phyloP scores from a whole-genome alignment of 2,113 vertebrate genomes.

The Indicator indicator region DNA sequence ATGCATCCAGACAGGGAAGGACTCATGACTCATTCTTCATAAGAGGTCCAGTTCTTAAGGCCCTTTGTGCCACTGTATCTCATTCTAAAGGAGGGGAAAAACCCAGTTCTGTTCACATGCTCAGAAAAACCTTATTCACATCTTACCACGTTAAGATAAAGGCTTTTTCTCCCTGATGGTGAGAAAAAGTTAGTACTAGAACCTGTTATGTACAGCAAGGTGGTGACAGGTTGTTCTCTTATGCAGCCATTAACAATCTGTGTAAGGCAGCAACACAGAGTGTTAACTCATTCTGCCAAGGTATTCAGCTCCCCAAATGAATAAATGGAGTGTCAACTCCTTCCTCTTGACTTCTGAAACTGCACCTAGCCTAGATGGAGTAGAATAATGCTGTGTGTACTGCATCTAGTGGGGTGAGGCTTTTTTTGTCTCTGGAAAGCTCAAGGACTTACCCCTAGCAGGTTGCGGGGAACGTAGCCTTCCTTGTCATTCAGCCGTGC shows the following conservation, averaged over 20 bases:
- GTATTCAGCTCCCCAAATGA: background rate
- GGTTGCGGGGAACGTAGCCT: conserved; percentile 92
- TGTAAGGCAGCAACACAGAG: background rate
- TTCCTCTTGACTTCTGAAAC: background rate
- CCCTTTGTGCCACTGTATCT: background rate
- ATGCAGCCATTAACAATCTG: background rate
- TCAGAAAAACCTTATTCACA: background rate
- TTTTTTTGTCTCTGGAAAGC: background rate
- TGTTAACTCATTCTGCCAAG: background rate
- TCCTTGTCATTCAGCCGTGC: conserved; percentile 85
- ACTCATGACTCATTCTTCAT: background rate
- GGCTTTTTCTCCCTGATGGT: background rate
- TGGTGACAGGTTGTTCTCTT: background rate
- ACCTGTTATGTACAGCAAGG: background rate
- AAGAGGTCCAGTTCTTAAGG: background rate
- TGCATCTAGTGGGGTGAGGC: rapidly evolving
- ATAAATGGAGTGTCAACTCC: background rate
- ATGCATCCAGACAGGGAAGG: background rate
- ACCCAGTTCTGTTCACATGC: background rate
- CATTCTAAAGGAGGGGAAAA: background rate
- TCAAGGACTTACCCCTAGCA: conserved; percentile 88
- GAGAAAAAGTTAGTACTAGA: background rate
- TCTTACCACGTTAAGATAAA: rapidly evolving
- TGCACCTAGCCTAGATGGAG: background rate
- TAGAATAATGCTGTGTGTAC: background rate